Base-by-base conservation (phyloP, 2,113 vertebrate species). In the Corythoichthys haematopterus region DNA sequence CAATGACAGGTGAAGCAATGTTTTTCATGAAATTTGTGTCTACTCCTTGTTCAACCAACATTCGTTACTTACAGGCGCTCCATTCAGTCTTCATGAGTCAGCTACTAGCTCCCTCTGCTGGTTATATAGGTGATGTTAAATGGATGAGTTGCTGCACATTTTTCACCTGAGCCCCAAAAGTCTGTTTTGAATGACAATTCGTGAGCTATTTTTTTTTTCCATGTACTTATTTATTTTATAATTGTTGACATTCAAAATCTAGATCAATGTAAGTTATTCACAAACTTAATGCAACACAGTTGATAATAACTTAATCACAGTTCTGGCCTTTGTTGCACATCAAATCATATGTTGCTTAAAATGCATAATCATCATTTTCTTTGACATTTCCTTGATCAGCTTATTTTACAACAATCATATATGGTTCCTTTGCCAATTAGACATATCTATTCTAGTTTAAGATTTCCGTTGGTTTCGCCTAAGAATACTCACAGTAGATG, bases 1-100 rank as follows among this genome's bases (percentile, higher is more conserved):
- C 80, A 96, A 97, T 58, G 96, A 98, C 86, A 99, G 97, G 85
- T 98, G 77, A 91, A 72, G 48, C 51, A 62, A 20, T 47, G 68
- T 2, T 0, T 36, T 37, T 52, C 46, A 11, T 14, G 0, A 71
- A 55, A 59, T 47, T 50, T 43, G 36, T 11, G 8, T 43, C 6
- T 20, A 0, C 16, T 51, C 15, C 16, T 52, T 59, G 63, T 55
- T 50, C 20, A 79, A 62, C 37, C 47, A 81, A 84, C 65, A 79
- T 82, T 33, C 73, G 65, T 79, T 73, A 52, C 62, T 56, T 53
- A 33, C 5, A 36, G 6, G 63, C 20, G 37, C 28, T 11, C 58
- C 59, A 65, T 38, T 52, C 63, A 53, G 40, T 14, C n/a, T 48
- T 62, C 40, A 71, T 74, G 50, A 62, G 62, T 66, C 66, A 64